phyloP scores from a whole-genome alignment of 2,888 invertebrate species.

The Caenorhabditis sp. region DNA sequence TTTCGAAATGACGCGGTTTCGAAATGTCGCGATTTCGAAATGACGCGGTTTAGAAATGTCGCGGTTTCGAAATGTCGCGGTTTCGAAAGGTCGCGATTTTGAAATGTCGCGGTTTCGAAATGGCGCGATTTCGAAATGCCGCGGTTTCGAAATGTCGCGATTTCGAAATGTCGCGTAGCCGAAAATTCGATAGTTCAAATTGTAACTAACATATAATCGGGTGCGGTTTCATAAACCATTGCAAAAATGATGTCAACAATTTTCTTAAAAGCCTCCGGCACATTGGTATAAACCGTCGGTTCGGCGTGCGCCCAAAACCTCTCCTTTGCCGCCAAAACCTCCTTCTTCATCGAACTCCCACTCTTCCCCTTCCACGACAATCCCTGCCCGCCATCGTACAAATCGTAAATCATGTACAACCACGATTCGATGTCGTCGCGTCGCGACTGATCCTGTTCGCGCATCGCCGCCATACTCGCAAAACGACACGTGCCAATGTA shows the following conservation, averaged over 20 bases:
- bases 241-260: background rate
- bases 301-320: background rate
- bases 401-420: conserved; percentile 36
- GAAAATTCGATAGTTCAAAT: no score
- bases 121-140: no score
- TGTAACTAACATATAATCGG: background rate
- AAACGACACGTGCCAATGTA: conserved; percentile 26
- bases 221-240: background rate
- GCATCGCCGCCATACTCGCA: conserved; percentile 16
- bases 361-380: conserved; percentile 18
- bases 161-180: no score
- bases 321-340: background rate
- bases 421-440: conserved; percentile 35
- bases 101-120: no score
- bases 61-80: no score
- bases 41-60: no score
- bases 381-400: conserved; percentile 17
- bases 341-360: background rate
- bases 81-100: no score
- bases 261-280: background rate
- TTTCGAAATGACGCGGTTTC: no score
- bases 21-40: no score
- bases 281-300: background rate
- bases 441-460: conserved; percentile 17
- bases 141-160: no score